Conservation (phyloP, 2,797 vertebrate genomes). For the Crypturellus tataupa region DNA sequence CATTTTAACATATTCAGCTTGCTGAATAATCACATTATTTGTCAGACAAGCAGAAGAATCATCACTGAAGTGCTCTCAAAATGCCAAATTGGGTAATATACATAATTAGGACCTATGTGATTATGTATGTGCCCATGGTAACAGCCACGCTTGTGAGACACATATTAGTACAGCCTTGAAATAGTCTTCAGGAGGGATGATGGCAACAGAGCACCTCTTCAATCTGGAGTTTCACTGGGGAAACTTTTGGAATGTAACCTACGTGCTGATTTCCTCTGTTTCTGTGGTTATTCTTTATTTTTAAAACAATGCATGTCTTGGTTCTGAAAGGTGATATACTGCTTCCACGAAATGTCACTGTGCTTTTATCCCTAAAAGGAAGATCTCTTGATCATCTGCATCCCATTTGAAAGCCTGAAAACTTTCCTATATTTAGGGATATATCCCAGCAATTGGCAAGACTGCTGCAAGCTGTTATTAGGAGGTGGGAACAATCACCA, state of each 20-base stretch:
- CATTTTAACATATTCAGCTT: slow-evolving; percentile 18
- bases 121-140: slow-evolving; percentile 61
- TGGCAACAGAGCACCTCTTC: not conserved
- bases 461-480: slow-evolving; percentile 8
- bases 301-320: not conserved
- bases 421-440: slow-evolving; percentile 51
- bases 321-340: slow-evolving; percentile 27
- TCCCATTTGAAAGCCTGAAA: slow-evolving; percentile 2
- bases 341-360: not conserved
- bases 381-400: slow-evolving; percentile 25
- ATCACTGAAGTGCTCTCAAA: slow-evolving; percentile 48
- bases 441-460: slow-evolving; percentile 26
- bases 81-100: slow-evolving; percentile 51
- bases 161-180: slow-evolving; percentile 21
- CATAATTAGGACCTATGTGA: slow-evolving; percentile 60
- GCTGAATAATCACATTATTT: slow-evolving; percentile 45
- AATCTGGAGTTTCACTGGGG: not conserved
- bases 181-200: not conserved
- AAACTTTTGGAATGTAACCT: not conserved
- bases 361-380: slow-evolving; percentile 39
- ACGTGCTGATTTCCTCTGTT: not conserved
- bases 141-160: slow-evolving; percentile 27
- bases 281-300: not conserved
- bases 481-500: slow-evolving; percentile 12
- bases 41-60: slow-evolving; percentile 48